Conservation (phyloP, 92 coral and sea anemone species). For the Zoanthus gigantus region DNA sequence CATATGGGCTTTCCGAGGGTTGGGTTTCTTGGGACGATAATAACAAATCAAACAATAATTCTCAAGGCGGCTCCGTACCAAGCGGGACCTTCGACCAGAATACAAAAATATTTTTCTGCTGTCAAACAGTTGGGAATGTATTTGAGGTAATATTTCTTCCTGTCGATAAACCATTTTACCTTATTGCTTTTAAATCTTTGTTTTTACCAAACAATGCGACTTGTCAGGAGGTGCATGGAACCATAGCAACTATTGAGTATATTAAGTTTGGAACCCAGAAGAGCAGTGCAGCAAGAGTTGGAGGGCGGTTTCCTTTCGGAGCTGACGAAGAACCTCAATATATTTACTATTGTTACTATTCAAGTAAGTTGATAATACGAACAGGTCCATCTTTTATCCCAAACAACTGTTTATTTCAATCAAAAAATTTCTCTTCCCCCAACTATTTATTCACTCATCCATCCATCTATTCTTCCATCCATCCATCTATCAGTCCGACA, state of each 20-base stretch:
- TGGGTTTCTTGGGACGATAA: constrained; percentile 65
- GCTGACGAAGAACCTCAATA: constrained; percentile 26
- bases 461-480: no score
- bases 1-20: constrained; percentile 53
- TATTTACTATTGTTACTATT: constrained; percentile 37
- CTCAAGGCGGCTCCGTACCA: constrained; percentile 44
- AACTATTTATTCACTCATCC: no score
- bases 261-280: constrained; percentile 21
- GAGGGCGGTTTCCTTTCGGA: constrained; percentile 20
- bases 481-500: no score
- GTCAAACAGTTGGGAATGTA: constrained; percentile 52
- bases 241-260: constrained; percentile 37
- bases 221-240: constrained; percentile 38
- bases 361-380: background rate
- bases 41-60: constrained; percentile 35
- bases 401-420: no score
- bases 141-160: constrained; percentile 53
- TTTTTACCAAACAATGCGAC: constrained; percentile 19
- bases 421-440: no score
- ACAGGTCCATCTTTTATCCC: no score
- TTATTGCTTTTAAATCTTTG: constrained; percentile 35
- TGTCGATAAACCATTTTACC: constrained; percentile 57
- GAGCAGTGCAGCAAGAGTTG: background rate
- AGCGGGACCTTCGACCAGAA: constrained; percentile 57
- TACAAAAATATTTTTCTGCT: constrained; percentile 61